Percentiles rank a stretch among this genome's conserved stretches.
These are phyloP conservation scores for Gibbula magus DNA, from an alignment of 2,888 invertebrate genomes.

Conservation along the genomic window DNA sequence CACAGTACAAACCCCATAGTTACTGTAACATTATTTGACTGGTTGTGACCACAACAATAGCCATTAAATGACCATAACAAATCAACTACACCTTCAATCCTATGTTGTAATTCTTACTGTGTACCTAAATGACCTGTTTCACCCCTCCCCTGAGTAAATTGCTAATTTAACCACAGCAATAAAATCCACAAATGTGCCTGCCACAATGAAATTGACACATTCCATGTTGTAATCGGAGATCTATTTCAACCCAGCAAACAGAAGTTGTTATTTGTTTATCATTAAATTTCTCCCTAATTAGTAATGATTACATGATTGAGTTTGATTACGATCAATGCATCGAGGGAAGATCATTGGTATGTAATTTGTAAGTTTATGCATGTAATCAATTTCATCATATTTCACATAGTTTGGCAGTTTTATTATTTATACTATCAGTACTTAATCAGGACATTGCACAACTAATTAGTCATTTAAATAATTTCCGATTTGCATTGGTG, in stretches of 20 bases:
- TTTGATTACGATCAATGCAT: too few relatives aligned
- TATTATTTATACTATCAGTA: too few relatives aligned
- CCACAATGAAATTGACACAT: conserved; percentile 1
- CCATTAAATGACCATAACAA: conserved; percentile 1
- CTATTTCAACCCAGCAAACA: neutral
- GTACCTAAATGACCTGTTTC: neutral
- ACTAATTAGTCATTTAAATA: too few relatives aligned
- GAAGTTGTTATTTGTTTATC: neutral
- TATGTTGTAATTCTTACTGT: too few relatives aligned
- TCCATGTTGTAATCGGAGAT: neutral
- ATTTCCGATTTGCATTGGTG: too few relatives aligned
- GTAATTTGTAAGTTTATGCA: neutral
- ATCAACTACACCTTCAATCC: neutral
- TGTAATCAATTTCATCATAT: neutral
- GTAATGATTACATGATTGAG: neutral
- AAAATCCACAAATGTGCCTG: neutral
- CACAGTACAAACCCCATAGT: neutral
- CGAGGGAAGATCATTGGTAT: too few relatives aligned
- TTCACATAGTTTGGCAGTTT: neutral
- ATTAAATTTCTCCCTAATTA: neutral
- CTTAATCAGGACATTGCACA: too few relatives aligned
- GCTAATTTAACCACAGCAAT: neutral
- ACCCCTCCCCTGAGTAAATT: neutral
- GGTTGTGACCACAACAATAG: neutral
- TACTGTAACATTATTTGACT: conserved; percentile 2